Percentiles rank a stretch among this genome's conserved stretches.
These are phyloP conservation scores for Connochaetes taurinus DNA, from an alignment of 2,113 vertebrate genomes.

Conservation along the genomic window DNA sequence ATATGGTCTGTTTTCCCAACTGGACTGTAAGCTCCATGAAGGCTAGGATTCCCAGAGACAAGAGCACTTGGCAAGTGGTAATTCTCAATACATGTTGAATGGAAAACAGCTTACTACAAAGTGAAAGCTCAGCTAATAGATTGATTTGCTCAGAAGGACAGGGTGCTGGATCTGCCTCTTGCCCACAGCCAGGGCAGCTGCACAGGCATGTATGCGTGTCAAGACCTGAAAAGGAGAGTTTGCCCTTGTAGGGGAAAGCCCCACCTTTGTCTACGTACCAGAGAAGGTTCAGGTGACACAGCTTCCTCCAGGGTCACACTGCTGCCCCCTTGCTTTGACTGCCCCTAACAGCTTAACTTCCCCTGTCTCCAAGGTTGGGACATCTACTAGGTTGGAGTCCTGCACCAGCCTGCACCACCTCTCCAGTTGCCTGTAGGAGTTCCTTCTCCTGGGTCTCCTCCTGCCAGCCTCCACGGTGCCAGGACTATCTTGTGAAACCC, in stretches of 20 bases:
- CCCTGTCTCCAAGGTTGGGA: neutral
- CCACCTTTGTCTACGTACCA: neutral
- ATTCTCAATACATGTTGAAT: neutral
- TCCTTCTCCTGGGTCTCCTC: neutral
- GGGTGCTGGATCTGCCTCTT: fast-evolving
- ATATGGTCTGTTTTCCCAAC: neutral
- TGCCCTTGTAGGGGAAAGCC: neutral
- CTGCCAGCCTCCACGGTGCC: neutral
- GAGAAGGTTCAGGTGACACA: neutral
- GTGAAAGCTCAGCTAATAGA: neutral
- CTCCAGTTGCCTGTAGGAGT: fast-evolving
- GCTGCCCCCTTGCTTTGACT: no score
- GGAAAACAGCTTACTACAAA: neutral
- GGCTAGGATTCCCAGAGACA: neutral
- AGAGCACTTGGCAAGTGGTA: neutral
- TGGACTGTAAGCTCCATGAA: neutral
- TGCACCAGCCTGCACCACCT: neutral
- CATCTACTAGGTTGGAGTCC: neutral
- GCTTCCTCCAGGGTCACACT: neutral
- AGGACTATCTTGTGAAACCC: neutral
- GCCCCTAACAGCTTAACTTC: neutral
- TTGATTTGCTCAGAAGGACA: neutral
- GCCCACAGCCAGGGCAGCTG: neutral
- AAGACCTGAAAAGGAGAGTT: neutral
- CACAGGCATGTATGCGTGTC: fast-evolving